Evolutionary conservation across 2,888 invertebrate species (phyloP), one percentile per base, ranked within the genome.

Genomic region (Drosophila planitibia): DNA sequence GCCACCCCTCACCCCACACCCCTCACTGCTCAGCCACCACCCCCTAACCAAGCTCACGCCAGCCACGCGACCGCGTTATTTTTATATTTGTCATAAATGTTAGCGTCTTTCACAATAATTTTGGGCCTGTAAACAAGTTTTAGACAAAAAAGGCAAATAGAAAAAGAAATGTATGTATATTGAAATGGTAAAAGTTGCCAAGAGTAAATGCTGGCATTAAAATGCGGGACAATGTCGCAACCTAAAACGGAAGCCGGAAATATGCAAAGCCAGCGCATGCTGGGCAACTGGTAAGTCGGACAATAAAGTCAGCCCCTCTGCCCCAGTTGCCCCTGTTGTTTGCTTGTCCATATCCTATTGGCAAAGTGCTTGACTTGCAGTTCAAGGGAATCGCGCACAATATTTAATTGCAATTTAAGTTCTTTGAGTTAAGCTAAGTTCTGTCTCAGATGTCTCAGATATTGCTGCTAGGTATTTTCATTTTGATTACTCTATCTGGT

Each of bases 51-150:
- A 14, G 4, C 3, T 39, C n/a, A 30, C 58, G 9, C 16, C 14
- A 25, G 9, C 30, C 16, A 53, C 47, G 39, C 28, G 5, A 44
- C 9, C 73, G 37, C 54, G 76, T 76, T 68, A 62, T 61, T 49
- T 52, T 57, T 72, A 47, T 74, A 74, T 81, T 83, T 76, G 74
- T 79, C 85, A 83, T 70, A 81, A 81, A 79, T 81, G 80, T 80
- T 79, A 68, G 72, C 82, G 86, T 78, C 85, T 85, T 83, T 85
- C 86, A 81, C 69, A 80, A 83, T 76, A 72, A 88, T 88, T 83
- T 79, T 70, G 70, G 55, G 70, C 55, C 75, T 71, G 77, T 77
- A 76, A 83, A 79, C 79, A 80, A 80, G 74, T 70, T 76, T 62
- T 68, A 53, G 54, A 69, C 57, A 69, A 63, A 41, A 41, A 57